Conservation (phyloP, 1,140 invertebrate genomes). For the Bombus turneri region DNA sequence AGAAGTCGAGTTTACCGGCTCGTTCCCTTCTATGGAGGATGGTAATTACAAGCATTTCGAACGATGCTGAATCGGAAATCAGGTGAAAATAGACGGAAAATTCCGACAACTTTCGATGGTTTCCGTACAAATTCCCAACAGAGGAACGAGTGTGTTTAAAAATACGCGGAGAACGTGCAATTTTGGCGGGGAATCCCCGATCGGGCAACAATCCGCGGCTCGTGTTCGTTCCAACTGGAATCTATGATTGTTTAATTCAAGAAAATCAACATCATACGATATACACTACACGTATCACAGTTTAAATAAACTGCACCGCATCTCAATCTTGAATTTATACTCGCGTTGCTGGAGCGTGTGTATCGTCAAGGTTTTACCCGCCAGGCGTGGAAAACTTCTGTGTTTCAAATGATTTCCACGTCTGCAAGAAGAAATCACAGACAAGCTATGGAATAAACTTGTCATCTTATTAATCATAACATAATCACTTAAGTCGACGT, state of each 20-base stretch:
- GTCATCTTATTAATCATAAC: not conserved
- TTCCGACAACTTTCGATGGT: not conserved
- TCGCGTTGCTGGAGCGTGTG: not conserved
- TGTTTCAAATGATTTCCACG: not conserved
- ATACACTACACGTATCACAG: not conserved
- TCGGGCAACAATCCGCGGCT: not conserved
- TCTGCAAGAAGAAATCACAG: not conserved
- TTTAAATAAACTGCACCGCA: slow-evolving; percentile 28
- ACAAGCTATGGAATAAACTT: not conserved
- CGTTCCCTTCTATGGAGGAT: not conserved
- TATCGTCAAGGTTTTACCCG: not conserved
- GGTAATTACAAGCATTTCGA: not conserved
- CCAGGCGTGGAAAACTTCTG: not conserved
- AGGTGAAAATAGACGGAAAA: not conserved
- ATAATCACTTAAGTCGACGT: not conserved
- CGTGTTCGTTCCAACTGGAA: not conserved
- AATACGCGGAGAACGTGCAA: slow-evolving; percentile 23
- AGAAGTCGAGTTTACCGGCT: not conserved
- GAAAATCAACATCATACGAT: slow-evolving; percentile 1
- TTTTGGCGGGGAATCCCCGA: not conserved
- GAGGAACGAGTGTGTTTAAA: slow-evolving; percentile 3
- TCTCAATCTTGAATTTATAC: too few species aligned
- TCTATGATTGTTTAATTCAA: slow-evolving; percentile 46
- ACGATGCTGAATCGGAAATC: not conserved
- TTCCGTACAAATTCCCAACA: not conserved